Conservation (phyloP, 2,888 invertebrate species). For the Mactromeris polynyma region DNA sequence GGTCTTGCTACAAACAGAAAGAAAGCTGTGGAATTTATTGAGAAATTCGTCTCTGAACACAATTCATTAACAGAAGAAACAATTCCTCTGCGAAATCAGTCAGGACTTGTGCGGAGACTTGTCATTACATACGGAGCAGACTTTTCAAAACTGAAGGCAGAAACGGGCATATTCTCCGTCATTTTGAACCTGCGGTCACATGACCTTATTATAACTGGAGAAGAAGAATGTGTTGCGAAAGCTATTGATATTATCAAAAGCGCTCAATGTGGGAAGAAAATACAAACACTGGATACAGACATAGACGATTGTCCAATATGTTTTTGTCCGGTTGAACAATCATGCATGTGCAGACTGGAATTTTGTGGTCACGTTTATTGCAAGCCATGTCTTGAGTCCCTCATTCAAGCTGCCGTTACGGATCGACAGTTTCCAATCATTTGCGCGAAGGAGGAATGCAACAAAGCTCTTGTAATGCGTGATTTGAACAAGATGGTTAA, state of each 20-base stretch:
- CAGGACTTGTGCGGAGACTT: conserved; percentile 76
- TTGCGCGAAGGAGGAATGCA: conserved; percentile 79
- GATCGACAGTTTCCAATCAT: conserved; percentile 76
- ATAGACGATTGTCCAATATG: conserved; percentile 81
- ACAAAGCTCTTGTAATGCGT: conserved; percentile 69
- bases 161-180: conserved; percentile 59
- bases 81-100: conserved; percentile 72
- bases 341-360: conserved; percentile 78
- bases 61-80: conserved; percentile 38
- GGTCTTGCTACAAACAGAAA: conserved; percentile 57
- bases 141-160: conserved; percentile 63
- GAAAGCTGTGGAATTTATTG: conserved; percentile 53
- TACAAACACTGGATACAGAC: not conserved
- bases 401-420: conserved; percentile 69
- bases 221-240: conserved; percentile 59
- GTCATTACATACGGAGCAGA: conserved; percentile 69
- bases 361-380: conserved; percentile 84
- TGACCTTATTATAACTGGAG: conserved; percentile 67
- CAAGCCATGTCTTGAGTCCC: conserved; percentile 73
- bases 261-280: not conserved
- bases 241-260: conserved; percentile 48
- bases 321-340: conserved; percentile 75
- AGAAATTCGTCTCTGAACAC: conserved; percentile 53
- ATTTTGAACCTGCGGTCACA: conserved; percentile 69
- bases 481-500: conserved; percentile 67